Percentiles rank a stretch among this genome's conserved stretches.
Evolutionary conservation across 2,113 vertebrate species (phyloP).

Genomic region (Paracanthobrama guichenoti): DNA sequence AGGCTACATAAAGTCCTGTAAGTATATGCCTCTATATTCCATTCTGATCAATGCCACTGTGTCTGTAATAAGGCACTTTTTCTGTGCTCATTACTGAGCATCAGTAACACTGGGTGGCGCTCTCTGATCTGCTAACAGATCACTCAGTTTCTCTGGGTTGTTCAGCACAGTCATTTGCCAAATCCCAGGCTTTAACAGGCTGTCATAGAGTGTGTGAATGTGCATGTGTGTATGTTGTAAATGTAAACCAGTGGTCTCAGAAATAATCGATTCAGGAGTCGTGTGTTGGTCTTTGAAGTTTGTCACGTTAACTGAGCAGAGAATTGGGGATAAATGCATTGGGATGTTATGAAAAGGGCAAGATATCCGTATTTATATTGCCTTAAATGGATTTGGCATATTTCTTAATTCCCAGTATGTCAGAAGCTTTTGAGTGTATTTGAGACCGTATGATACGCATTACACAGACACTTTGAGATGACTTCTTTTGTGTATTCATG

Average conservation of each 20-base stretch:
- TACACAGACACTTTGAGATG: neutral
- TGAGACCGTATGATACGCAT: neutral
- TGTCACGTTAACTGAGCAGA: neutral
- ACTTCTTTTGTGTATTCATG: neutral
- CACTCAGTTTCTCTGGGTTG: neutral
- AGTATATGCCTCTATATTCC: neutral
- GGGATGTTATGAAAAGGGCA: neutral
- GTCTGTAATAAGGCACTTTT: neutral
- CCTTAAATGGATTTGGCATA: neutral
- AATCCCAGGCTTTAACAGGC: constrained; percentile 51
- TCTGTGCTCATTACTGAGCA: neutral
- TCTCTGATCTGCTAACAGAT: neutral
- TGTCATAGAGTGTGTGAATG: constrained; percentile 4
- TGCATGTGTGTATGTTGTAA: constrained; percentile 10
- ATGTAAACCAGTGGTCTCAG: neutral
- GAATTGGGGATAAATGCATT: neutral
- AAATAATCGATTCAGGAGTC: neutral
- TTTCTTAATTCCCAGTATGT: neutral
- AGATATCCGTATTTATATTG: neutral
- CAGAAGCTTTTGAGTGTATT: neutral
- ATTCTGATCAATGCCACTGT: neutral
- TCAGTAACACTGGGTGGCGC: constrained; percentile 8
- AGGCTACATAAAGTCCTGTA: neutral
- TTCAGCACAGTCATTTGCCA: constrained; percentile 35
- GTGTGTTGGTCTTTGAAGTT: neutral